Conservation (phyloP, 2,888 invertebrate genomes). For the Busseola fusca region DNA sequence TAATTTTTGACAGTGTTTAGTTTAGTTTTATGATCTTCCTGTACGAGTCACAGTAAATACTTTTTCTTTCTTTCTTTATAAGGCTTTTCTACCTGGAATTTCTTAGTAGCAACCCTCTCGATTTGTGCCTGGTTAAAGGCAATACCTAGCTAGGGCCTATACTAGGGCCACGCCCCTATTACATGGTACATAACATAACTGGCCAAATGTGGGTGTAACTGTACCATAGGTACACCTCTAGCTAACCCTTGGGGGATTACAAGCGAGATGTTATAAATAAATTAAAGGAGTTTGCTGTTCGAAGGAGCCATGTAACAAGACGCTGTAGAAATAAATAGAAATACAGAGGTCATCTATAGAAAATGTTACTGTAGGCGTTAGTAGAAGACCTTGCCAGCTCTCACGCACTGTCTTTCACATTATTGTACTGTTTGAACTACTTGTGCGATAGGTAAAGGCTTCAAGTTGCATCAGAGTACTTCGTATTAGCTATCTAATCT, state of each 20-base stretch:
- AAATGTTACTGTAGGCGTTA: constrained; percentile 32
- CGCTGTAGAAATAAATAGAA: constrained; percentile 10
- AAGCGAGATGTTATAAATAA: not conserved
- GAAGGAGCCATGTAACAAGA: not conserved
- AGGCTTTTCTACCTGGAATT: too few species aligned
- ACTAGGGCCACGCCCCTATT: too few species aligned
- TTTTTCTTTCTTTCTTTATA: too few species aligned
- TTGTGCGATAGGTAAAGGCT: not conserved
- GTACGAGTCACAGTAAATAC: too few species aligned
- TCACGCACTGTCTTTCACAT: constrained; percentile 37
- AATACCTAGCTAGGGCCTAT: too few species aligned
- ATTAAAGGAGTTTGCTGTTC: constrained; percentile 10
- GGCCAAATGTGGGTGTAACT: too few species aligned
- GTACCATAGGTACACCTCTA: too few species aligned
- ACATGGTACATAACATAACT: too few species aligned
- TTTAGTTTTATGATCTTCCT: too few species aligned
- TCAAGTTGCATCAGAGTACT: not conserved
- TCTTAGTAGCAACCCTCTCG: too few species aligned
- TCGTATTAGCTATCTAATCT: not conserved
- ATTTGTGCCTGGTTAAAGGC: too few species aligned
- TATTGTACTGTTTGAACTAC: constrained; percentile 21
- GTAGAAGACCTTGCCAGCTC: constrained; percentile 35
- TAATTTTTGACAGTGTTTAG: too few species aligned
- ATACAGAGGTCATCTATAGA: constrained; percentile 37
- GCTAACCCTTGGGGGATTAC: not conserved